Evolutionary conservation across 2,797 vertebrate genomes (phyloP), one percentile per base, ranked within the genome.

Genomic region (Psittacula derbiana): DNA sequence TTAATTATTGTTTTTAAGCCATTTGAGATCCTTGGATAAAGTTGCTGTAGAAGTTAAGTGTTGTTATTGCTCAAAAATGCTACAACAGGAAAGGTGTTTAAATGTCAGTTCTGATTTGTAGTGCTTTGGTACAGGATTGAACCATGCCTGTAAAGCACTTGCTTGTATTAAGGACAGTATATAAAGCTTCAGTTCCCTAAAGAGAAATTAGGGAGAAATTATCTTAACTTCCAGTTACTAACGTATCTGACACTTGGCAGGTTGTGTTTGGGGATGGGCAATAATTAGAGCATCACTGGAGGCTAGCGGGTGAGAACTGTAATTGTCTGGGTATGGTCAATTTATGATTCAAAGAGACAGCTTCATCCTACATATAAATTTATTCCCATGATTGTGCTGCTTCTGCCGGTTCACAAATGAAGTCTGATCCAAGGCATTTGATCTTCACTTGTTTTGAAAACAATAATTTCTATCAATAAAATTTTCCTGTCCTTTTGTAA

Each of bases 351-450:
- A 65, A 87, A 87, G 43, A 93, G 55, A 73, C 30, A 41, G 47
- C 24, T 90, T 92, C 40, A 65, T 89, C 33, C 65, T 93, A 65
- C 57, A 69, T 91, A 87, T 74, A 91, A 85, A 91, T 91, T 73
- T 89, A 85, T 88, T 94, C 86, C 74, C 33, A 28, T 58, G 38
- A 36, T 44, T 89, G 33, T 74, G 12, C 25, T 91, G 52, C 84
- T 43, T 90, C 79, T 93, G 21, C 47, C 30, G 83, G 61, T 71
- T 89, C n/a, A 46, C 16, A 81, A 73, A 84, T 28, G 5, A 66
- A 85, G 38, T 53, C 44, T 52, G 23, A 80, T 87, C 31, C 44
- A 57, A 85, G 86, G n/a, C 17, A 27, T 33, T n/a, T 88, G 55
- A 86, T 33, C 27, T 58, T 6, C 14, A n/a, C 21, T 33, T 75